Evolutionary conservation across 2,888 invertebrate species (phyloP).

Genomic region (Cyclophora punctaria): DNA sequence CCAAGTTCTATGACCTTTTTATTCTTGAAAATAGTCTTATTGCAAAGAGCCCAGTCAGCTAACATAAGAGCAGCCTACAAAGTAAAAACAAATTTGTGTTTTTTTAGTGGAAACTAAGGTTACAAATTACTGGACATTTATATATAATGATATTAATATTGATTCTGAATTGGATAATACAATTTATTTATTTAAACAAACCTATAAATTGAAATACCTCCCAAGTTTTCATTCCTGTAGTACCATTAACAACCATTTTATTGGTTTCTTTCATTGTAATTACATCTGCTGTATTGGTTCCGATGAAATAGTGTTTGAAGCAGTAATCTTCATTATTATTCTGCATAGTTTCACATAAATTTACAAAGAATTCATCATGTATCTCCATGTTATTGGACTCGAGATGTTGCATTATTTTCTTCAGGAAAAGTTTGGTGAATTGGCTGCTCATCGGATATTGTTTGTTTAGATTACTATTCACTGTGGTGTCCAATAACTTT

Average conservation of each 20-base stretch:
- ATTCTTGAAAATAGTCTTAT: slow-evolving; percentile 62
- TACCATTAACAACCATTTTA: slow-evolving; percentile 83
- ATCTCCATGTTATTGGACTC: slow-evolving; percentile 72
- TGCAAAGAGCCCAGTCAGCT: slow-evolving; percentile 80
- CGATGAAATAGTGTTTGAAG: slow-evolving; percentile 78
- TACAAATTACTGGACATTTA: background rate
- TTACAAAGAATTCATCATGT: slow-evolving; percentile 78
- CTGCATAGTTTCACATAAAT: slow-evolving; percentile 72
- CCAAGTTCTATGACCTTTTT: slow-evolving; percentile 83
- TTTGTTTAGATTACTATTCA: slow-evolving; percentile 67
- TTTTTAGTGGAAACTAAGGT: background rate
- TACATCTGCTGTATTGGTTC: slow-evolving; percentile 26
- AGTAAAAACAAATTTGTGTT: background rate
- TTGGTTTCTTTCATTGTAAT: slow-evolving; percentile 81
- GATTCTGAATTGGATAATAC: background rate
- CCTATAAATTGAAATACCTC: slow-evolving; percentile 65
- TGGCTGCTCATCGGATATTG: slow-evolving; percentile 77
- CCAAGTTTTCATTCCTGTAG: slow-evolving; percentile 87
- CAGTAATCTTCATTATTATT: slow-evolving; percentile 41
- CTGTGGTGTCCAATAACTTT: slow-evolving; percentile 73
- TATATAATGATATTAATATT: background rate
- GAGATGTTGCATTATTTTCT: slow-evolving; percentile 75
- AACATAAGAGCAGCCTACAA: slow-evolving; percentile 80
- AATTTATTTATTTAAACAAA: background rate
- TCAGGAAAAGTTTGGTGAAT: slow-evolving; percentile 80